Conservation (phyloP, 2,888 invertebrate species). For the Melanotus villosus region DNA sequence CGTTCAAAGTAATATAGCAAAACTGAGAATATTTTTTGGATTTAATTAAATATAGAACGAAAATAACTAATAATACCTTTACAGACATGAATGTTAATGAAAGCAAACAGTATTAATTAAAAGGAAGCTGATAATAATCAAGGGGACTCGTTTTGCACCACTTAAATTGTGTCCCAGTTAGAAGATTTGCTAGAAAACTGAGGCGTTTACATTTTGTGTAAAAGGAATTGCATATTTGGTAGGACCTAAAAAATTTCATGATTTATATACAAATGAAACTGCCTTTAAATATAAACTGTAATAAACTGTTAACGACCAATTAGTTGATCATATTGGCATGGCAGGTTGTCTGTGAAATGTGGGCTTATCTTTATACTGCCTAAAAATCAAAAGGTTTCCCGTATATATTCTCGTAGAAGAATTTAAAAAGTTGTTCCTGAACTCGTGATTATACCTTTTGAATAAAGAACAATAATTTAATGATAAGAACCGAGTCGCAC, state of each 20-base stretch:
- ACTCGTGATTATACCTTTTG: constrained; percentile 50
- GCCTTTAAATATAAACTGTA: too few relatives aligned
- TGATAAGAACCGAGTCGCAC: constrained; percentile 63
- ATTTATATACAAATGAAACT: too few relatives aligned
- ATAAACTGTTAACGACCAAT: too few relatives aligned
- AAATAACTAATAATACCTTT: constrained; percentile 55
- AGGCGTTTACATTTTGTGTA: not conserved
- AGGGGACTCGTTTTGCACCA: constrained; percentile 41
- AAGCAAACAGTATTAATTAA: constrained; percentile 57
- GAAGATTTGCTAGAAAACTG: constrained; percentile 15
- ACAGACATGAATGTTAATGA: constrained; percentile 56
- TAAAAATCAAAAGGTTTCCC: too few relatives aligned
- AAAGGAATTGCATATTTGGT: not conserved
- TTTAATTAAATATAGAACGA: constrained; percentile 47
- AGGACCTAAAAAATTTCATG: too few relatives aligned
- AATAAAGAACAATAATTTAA: constrained; percentile 63
- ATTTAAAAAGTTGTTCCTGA: constrained; percentile 35
- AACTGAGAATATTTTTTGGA: not conserved
- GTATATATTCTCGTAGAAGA: not conserved
- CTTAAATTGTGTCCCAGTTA: constrained; percentile 40
- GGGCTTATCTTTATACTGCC: too few relatives aligned
- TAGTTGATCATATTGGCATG: too few relatives aligned
- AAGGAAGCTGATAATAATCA: constrained; percentile 56
- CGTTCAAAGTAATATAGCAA: not conserved
- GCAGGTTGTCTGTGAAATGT: too few relatives aligned